These are phyloP conservation scores for Meloidogyne floridensis DNA, from an alignment of 1,140 invertebrate species.

Conservation along the genomic window DNA sequence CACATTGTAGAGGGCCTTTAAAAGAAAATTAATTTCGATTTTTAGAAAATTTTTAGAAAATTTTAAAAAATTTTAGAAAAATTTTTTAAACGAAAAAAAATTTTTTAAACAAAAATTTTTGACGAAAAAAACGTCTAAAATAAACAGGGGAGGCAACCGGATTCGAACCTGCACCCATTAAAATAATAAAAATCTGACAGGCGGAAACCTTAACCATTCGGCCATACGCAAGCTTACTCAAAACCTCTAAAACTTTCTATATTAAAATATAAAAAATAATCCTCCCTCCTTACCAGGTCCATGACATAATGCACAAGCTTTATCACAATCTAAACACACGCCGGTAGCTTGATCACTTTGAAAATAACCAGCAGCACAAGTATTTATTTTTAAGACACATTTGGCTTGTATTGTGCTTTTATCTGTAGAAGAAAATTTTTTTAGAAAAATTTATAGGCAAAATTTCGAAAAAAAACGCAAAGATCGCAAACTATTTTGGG, in stretches of 20 bases:
- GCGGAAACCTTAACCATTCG: too few relatives aligned
- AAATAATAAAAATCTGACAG: too few relatives aligned
- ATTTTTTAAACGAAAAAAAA: neutral
- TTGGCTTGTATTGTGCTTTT: slow-evolving; percentile 54
- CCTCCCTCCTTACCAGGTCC: slow-evolving; percentile 49
- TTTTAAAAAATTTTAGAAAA: too few relatives aligned
- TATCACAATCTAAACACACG: slow-evolving; percentile 57
- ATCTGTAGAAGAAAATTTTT: slow-evolving; percentile 30
- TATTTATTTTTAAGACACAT: slow-evolving; percentile 57
- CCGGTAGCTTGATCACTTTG: slow-evolving; percentile 32
- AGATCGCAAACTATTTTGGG: neutral
- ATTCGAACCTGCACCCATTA: neutral
- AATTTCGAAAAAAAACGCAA: neutral
- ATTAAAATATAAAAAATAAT: neutral
- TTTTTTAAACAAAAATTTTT: neutral
- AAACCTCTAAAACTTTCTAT: neutral
- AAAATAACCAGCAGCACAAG: slow-evolving; percentile 58
- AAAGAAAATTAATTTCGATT: neutral
- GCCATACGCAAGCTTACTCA: too few relatives aligned
- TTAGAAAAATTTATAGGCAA: neutral
- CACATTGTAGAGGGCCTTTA: slow-evolving; percentile 53
- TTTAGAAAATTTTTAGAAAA: neutral
- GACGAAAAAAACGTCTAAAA: neutral
- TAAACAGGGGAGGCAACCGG: neutral
- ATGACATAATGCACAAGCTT: slow-evolving; percentile 59